These are phyloP conservation scores for Aphelinus certus DNA, from an alignment of 1,140 invertebrate genomes.

Conservation along the genomic window DNA sequence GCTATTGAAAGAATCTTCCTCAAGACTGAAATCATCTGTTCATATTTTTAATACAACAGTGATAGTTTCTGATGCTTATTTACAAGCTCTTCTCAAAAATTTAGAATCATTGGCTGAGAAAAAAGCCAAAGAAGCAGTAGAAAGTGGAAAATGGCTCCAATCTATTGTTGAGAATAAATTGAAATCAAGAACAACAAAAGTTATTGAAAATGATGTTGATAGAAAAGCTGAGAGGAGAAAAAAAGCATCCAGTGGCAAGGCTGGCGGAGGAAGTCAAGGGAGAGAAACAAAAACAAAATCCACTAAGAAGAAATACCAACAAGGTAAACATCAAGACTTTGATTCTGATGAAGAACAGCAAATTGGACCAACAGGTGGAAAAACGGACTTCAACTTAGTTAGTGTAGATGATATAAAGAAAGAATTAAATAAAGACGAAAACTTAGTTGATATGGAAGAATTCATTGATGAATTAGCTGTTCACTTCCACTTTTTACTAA, in stretches of 20 bases:
- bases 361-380: constrained; percentile 42
- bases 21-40: constrained; percentile 58
- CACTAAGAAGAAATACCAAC: constrained; percentile 80
- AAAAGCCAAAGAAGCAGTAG: constrained; percentile 78
- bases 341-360: constrained; percentile 71
- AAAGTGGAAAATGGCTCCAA: constrained; percentile 70
- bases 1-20: constrained; percentile 75
- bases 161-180: constrained; percentile 58
- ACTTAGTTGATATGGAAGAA: constrained; percentile 74
- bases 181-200: constrained; percentile 58
- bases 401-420: constrained; percentile 75
- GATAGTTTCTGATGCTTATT: constrained; percentile 65
- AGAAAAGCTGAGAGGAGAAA: constrained; percentile 88
- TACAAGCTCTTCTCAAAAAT: constrained; percentile 75
- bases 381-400: constrained; percentile 73
- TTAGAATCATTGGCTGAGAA: constrained; percentile 76
- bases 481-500: constrained; percentile 70
- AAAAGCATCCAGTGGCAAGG: constrained; percentile 86
- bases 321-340: constrained; percentile 67
- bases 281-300: constrained; percentile 96
- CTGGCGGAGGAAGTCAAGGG: constrained; percentile 90
- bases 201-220: constrained; percentile 72
- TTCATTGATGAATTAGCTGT: constrained; percentile 69
- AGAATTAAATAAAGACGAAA: constrained; percentile 71
- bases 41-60: constrained; percentile 56